Base-by-base conservation (phyloP, 2,113 vertebrate genomes). In the Anarrhichthys ocellatus region DNA sequence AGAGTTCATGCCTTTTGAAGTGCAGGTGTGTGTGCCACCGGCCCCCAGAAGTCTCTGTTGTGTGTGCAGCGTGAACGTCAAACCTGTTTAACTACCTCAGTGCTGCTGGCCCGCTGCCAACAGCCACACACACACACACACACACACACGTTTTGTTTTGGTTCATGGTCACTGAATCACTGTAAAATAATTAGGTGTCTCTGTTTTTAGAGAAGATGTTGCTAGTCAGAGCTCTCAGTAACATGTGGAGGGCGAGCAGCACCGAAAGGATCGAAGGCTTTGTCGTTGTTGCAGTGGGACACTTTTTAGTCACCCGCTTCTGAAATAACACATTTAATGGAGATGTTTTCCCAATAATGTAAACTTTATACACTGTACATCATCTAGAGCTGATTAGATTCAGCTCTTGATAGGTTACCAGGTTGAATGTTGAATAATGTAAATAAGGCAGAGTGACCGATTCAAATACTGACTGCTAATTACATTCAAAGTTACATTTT, bases 1-100 rank as follows among this genome's bases (percentile, higher is more conserved):
- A 81, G 36, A 69, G 63, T 46, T 22, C 58, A 24, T 80, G 76
- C 81, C 52, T 86, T 84, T 85, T 91, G 73, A 88, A 85, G 85
- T 84, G 36, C 40, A 34, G 44, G 52, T 78, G 22, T 38, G 34
- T 34, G 11, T 24, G 20, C 61, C n/a, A 24, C 66, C 22, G 62
- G 56, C 72, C 18, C 22, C 4, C 62, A 72, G 42, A 44, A 74
- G 68, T 46, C 32, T 64, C 46, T 11, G 48, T 59, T 86, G 78
- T 81, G 20, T 81, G 48, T 14, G 24, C 65, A 68, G 73, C 5
- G 2, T 66, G 68, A 73, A 78, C 9, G 24, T 72, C 69, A 58
- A 87, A 87, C 80, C 83, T 89, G 88, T 83, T 85, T 2, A 46
- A 50, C 87, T 11, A 22, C 79, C 64, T 87, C 0, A 18, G 52